Conservation (phyloP, 2,888 invertebrate genomes). For the Serrognathus titanus region DNA sequence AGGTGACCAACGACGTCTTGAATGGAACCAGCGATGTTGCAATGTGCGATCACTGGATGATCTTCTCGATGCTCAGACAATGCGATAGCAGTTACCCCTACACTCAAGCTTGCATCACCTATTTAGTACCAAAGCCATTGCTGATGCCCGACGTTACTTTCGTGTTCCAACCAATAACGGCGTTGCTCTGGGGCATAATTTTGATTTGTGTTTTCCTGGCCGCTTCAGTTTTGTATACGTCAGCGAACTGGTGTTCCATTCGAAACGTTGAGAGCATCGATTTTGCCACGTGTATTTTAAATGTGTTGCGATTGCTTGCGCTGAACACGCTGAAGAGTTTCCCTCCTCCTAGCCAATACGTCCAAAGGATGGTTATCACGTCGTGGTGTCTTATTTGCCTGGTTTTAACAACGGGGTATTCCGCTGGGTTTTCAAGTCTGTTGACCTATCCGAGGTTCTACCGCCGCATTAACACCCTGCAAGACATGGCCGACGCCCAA, state of each 20-base stretch:
- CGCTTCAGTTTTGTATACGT: not conserved
- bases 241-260: not conserved
- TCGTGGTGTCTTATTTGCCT: slow-evolving; percentile 17
- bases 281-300: not conserved
- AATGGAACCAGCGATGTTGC: slow-evolving; percentile 24
- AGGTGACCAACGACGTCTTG: slow-evolving; percentile 19
- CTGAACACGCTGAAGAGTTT: not conserved
- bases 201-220: not conserved
- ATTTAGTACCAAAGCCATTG: slow-evolving; percentile 34
- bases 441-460: slow-evolving; percentile 3
- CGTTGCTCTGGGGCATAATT: not conserved
- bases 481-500: slow-evolving; percentile 24
- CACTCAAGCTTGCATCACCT: slow-evolving; percentile 30
- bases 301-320: not conserved
- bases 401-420: slow-evolving; percentile 24
- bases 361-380: slow-evolving; percentile 14
- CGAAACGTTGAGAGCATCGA: not conserved
- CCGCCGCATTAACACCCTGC: slow-evolving; percentile 20
- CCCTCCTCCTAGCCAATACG: slow-evolving; percentile 5
- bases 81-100: slow-evolving; percentile 27
- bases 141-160: slow-evolving; percentile 28
- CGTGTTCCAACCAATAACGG: slow-evolving; percentile 31
- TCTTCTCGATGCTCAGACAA: not conserved
- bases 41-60: slow-evolving; percentile 31
- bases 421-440: slow-evolving; percentile 27